phyloP scores from a whole-genome alignment of 2,888 invertebrate species.

The Aphidius colemani region DNA sequence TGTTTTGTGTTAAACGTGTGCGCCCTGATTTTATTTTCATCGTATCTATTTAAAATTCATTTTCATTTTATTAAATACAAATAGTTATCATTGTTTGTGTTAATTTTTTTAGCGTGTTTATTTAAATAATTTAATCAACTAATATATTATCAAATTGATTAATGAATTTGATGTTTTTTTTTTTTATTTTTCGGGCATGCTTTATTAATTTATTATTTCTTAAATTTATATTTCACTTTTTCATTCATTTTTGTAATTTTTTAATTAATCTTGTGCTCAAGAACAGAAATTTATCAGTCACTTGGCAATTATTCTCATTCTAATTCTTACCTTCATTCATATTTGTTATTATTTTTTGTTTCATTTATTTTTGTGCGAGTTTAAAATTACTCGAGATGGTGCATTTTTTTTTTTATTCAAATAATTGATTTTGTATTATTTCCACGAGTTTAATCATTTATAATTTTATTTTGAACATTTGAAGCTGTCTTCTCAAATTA shows the following conservation, averaged over 20 bases:
- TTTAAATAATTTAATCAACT: not conserved
- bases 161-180: conserved; percentile 4
- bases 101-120: conserved; percentile 5
- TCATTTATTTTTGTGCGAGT: conserved; percentile 5
- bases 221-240: not conserved
- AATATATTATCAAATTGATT: conserved; percentile 5
- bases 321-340: not conserved
- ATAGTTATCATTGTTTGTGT: conserved; percentile 8
- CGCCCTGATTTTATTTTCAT: conserved; percentile 9
- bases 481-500: not conserved
- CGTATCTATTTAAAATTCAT: conserved; percentile 13
- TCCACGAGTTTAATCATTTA: conserved; percentile 1
- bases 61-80: conserved; percentile 10
- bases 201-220: not conserved
- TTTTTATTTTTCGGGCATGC: not conserved
- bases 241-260: not conserved
- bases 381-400: conserved; percentile 19
- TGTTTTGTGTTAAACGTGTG: not conserved
- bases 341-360: not conserved
- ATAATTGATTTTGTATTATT: not conserved
- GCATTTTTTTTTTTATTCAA: conserved; percentile 4
- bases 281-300: not conserved
- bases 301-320: not conserved
- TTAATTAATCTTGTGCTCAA: not conserved
- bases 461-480: not conserved